A percentile compares a stretch with the other conserved stretches of the same genome.
phyloP scores from a whole-genome alignment of 2,113 vertebrate genomes.

The Poecilia latipinna region DNA sequence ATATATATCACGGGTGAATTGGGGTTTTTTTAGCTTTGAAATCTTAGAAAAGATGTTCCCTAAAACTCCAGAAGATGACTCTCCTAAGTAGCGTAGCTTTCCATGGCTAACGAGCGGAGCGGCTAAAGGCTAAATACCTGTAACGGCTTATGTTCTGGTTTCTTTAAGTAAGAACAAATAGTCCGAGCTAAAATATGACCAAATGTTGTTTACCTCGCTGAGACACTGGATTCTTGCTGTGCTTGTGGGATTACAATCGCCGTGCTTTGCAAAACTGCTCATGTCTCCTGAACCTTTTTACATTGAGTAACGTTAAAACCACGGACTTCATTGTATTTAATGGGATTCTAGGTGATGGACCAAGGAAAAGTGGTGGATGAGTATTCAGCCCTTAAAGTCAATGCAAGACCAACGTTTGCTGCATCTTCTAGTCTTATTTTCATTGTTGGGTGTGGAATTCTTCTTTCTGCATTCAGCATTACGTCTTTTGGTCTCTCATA shows the following conservation, averaged over 20 bases:
- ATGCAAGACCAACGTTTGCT: too few relatives aligned
- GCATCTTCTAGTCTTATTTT: too few relatives aligned
- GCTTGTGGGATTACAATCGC: neutral
- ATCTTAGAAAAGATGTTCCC: neutral
- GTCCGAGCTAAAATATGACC: neutral
- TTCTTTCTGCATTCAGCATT: neutral
- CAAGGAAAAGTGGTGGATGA: too few relatives aligned
- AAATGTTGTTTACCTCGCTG: neutral
- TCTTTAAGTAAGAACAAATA: neutral
- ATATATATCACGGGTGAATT: constrained; percentile 3
- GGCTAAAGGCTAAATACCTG: neutral
- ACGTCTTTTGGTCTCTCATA: neutral
- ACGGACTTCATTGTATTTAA: too few relatives aligned
- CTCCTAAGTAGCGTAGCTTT: neutral
- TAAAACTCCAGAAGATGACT: neutral
- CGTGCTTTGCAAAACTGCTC: too few relatives aligned
- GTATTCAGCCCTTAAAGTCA: too few relatives aligned
- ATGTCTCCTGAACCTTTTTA: too few relatives aligned
- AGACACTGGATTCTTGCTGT: neutral
- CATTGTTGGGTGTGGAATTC: too few relatives aligned
- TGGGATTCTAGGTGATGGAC: too few relatives aligned
- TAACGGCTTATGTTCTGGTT: neutral
- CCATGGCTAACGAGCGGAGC: neutral
- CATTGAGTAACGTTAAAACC: too few relatives aligned
- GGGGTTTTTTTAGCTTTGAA: neutral